These are phyloP conservation scores for Ficedula albicollis DNA, from an alignment of 2,797 vertebrate species.

Conservation along the genomic window DNA sequence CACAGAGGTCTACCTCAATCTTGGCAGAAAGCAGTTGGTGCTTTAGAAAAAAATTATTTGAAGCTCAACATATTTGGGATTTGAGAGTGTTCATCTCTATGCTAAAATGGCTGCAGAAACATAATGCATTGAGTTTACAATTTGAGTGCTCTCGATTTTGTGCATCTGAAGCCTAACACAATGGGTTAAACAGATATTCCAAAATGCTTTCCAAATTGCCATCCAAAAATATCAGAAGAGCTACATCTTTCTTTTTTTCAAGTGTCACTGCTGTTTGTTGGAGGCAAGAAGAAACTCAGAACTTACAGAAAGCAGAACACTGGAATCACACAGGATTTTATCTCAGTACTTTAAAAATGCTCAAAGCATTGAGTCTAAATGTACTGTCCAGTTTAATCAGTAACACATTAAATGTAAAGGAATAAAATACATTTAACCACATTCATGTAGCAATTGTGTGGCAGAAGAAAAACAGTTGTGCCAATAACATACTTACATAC, in stretches of 20 bases:
- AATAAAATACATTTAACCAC: not conserved
- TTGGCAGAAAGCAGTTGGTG: slow-evolving; percentile 41
- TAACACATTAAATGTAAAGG: not conserved
- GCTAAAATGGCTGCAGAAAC: slow-evolving; percentile 15
- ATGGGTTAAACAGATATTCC: slow-evolving; percentile 8
- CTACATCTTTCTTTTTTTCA: not conserved
- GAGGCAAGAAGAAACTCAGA: slow-evolving; percentile 3
- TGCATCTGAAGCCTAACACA: not conserved
- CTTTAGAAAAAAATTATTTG: not conserved
- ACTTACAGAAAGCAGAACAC: not conserved
- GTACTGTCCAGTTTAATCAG: not conserved
- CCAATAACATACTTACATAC: not conserved
- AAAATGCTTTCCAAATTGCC: not conserved
- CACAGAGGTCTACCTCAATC: slow-evolving; percentile 32
- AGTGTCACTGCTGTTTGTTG: not conserved
- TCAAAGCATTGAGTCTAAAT: not conserved
- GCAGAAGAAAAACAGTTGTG: not conserved
- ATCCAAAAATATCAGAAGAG: slow-evolving; percentile 38
- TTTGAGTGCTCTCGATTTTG: not conserved
- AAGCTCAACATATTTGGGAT: not conserved
- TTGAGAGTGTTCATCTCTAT: not conserved
- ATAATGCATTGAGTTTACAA: not conserved
- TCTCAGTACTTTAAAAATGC: not conserved
- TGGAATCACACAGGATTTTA: not conserved
- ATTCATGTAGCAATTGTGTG: not conserved